Conservation (phyloP, 2,888 invertebrate species). For the Zelleria hepariella region DNA sequence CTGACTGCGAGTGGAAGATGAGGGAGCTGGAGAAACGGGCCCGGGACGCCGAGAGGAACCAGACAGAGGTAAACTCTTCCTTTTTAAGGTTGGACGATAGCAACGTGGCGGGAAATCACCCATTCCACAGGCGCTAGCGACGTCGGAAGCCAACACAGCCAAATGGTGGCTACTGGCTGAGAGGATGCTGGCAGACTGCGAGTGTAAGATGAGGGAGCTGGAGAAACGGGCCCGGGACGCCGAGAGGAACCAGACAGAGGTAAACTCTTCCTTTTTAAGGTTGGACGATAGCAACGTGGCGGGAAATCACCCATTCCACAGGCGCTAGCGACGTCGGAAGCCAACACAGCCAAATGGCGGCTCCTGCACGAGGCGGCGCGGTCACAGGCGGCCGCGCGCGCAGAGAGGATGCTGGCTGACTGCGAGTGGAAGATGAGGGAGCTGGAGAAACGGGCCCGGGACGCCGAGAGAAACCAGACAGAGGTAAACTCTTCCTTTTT, state of each 20-base stretch:
- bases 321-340: slow-evolving; percentile 74
- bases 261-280: slow-evolving; percentile 21
- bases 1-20: slow-evolving; percentile 89
- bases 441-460: slow-evolving; percentile 79
- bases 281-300: neutral
- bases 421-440: slow-evolving; percentile 89
- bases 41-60: slow-evolving; percentile 75
- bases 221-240: slow-evolving; percentile 80
- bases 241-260: slow-evolving; percentile 71
- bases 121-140: slow-evolving; percentile 63
- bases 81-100: neutral
- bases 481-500: slow-evolving; percentile 41
- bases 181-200: slow-evolving; percentile 82
- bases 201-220: slow-evolving; percentile 86
- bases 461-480: slow-evolving; percentile 72
- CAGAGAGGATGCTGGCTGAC: slow-evolving; percentile 81
- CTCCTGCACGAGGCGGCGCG: slow-evolving; percentile 78
- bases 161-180: slow-evolving; percentile 81
- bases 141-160: slow-evolving; percentile 67
- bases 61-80: slow-evolving; percentile 56
- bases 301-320: slow-evolving; percentile 26
- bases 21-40: slow-evolving; percentile 81
- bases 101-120: no score
- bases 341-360: slow-evolving; percentile 71
- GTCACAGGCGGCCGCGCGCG: slow-evolving; percentile 77